Base-by-base conservation (phyloP, 1,140 invertebrate genomes). In the Heliconius himera region DNA sequence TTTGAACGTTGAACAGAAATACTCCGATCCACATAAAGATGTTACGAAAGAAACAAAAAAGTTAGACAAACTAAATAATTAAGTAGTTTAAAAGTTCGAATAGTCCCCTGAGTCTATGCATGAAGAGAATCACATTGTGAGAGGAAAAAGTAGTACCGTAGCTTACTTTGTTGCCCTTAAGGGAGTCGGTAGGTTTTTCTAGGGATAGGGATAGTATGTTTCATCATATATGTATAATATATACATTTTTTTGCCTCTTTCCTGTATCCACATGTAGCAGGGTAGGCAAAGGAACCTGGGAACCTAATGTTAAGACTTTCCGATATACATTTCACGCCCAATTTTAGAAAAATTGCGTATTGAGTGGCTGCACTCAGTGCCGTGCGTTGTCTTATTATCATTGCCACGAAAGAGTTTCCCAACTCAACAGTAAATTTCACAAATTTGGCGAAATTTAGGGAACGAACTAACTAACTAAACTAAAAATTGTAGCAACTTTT, bases 41-140 rank as follows among this genome's bases (percentile, higher is more conserved):
- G n/a, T 60, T 60, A 60, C 60, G 8, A 29, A 29, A 16, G 9
- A 1, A 29, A 66, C 22, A 66, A 66, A 66, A 66, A 66, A 66
- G 60, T 66, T 66, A 66, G 22, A 16, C 13, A 26, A 66, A 66
- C 60, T 66, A 66, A 66, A 66, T 66, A 66, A 66, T 66, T 66
- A 66, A 66, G 60, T 66, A 66, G 60, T 66, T 66, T 66, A 66
- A 66, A 66, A 66, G 60, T 66, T 66, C 60, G 60, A 66, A 66
- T 66, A 29, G 60, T 66, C 60, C 60, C 60, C 13, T 66, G 26
- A 66, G 26, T 22, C 60, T 66, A 26, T 66, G 22, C 60, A 66
- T 66, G 60, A 66, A 16, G 60, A 66, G 60, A 66, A 66, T 66
- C 60, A 66, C 60, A 66, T 29, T 66, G 60, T 66, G 22, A 66